Conservation (phyloP, 2,888 invertebrate species). For the Campaea margaritaria region DNA sequence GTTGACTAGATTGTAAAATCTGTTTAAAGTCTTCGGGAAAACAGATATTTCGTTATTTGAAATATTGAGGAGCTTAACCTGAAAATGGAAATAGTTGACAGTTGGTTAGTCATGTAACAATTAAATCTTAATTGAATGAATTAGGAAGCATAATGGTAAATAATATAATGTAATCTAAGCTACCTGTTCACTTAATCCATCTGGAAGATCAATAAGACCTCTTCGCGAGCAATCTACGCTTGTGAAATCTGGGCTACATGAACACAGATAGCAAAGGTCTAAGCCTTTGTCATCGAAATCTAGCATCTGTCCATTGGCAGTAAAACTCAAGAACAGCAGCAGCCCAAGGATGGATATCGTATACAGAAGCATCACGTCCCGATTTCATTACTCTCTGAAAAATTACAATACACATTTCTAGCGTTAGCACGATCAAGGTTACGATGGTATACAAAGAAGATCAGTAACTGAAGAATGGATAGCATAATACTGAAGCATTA, state of each 20-base stretch:
- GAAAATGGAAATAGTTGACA: conserved; percentile 49
- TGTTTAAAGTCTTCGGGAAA: conserved; percentile 77
- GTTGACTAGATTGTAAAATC: conserved; percentile 60
- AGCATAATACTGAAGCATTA: no score
- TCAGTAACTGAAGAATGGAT: no score
- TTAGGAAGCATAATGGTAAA: no score
- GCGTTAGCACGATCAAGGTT: no score
- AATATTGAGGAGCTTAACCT: conserved; percentile 88
- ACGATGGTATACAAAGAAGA: no score
- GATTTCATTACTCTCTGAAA: conserved; percentile 77
- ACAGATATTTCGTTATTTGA: conserved; percentile 86
- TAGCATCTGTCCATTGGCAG: conserved; percentile 53
- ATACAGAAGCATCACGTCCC: conserved; percentile 65
- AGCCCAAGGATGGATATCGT: conserved; percentile 47
- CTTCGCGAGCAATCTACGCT: conserved; percentile 73
- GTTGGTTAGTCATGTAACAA: no score
- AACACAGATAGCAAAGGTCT: conserved; percentile 68
- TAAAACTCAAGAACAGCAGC: conserved; percentile 51
- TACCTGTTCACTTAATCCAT: conserved; percentile 70
- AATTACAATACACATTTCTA: not conserved
- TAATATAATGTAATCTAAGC: conserved; percentile 4
- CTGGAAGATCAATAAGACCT: conserved; percentile 75
- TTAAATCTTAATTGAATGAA: no score
- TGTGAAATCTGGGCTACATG: conserved; percentile 63
- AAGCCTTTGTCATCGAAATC: conserved; percentile 62